Evolutionary conservation across 2,113 vertebrate species (phyloP), one percentile per base, ranked within the genome.

Genomic region (Cyphomyrus discorhynchus): DNA sequence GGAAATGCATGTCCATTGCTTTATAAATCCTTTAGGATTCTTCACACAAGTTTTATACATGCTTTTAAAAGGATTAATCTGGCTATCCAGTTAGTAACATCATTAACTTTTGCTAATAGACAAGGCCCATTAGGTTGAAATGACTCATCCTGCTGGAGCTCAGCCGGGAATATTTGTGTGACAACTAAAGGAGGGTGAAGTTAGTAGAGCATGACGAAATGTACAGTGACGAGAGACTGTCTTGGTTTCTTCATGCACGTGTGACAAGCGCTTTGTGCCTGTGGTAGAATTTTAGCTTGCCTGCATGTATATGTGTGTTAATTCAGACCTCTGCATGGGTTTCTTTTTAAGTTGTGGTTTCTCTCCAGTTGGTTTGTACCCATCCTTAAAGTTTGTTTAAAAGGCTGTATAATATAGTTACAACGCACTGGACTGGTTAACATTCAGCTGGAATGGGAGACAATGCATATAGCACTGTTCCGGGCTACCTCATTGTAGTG

Each of bases 361-460:
- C 62, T 66, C n/a, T 13, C 62, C 62, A 27, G 9, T 66, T 66
- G 62, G 8, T 70, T 70, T 70, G 62, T 70, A 70, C 27, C 62
- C 1, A 11, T 70, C n/a, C n/a, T 70, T 31, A 70, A 13, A 66
- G n/a, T 66, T 66, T 11, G 62, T 62, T n/a, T 66, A 13, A 31
- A 56, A 31, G 3, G 7, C 5, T 39, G 3, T 10, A 53, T 47
- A 21, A 53, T 47, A 7, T 58, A 10, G 86, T 42, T 31, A 31
- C 39, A 15, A 31, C 4, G 21, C 47, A 21, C 56, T 17, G 11
- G 24, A 58, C 91, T 88, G 53, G 46, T 88, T 66, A 92, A 87
- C 90, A 46, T 88, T 91, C 93, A 92, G 92, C 90, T 86, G 86
- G 89, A 90, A 92, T 90, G 46, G 82, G 89, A 92, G 91, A 93